phyloP scores from a whole-genome alignment of 2,888 invertebrate species.

The Stegana nigrithorax region DNA sequence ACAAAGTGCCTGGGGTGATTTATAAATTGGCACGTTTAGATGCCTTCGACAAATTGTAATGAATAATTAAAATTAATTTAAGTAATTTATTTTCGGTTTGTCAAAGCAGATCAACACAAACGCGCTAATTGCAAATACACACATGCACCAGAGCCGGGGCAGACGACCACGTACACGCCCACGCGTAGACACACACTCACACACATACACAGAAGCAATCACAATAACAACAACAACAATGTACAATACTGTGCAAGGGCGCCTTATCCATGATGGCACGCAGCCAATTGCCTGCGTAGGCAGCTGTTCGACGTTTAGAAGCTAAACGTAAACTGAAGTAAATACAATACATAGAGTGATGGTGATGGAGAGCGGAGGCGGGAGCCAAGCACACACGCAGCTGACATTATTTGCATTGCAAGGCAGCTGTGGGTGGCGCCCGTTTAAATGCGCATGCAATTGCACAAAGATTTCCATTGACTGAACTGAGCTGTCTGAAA shows the following conservation, averaged over 20 bases:
- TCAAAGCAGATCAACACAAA: constrained; percentile 52
- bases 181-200: constrained; percentile 27
- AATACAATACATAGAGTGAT: no score
- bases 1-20: not conserved
- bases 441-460: not conserved
- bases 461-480: not conserved
- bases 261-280: no score
- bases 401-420: constrained; percentile 14
- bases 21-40: not conserved
- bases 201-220: not conserved
- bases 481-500: no score
- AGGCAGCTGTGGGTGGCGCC: not conserved
- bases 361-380: no score
- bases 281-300: no score
- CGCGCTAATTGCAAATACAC: constrained; percentile 7
- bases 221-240: no score
- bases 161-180: no score
- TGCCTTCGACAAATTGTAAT: constrained; percentile 34
- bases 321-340: no score
- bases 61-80: constrained; percentile 55
- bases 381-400: not conserved
- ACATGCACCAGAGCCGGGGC: no score
- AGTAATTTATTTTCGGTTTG: constrained; percentile 49
- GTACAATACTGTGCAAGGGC: no score
- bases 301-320: no score